Base-by-base conservation (phyloP, 2,113 vertebrate genomes). In the Callaeas wilsoni region DNA sequence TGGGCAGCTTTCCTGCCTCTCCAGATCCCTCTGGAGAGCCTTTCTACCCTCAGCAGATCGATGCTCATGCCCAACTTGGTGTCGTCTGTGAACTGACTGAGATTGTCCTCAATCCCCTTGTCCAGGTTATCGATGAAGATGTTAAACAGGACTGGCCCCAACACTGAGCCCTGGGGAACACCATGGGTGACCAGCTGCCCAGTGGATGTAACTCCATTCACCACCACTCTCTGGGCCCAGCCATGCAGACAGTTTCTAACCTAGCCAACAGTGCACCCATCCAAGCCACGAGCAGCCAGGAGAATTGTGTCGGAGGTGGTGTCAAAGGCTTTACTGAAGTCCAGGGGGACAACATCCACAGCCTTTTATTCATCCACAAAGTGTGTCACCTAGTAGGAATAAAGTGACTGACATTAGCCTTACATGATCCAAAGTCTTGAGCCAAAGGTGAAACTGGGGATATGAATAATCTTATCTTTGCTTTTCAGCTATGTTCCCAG, bases 61-160 rank as follows among this genome's bases (percentile, higher is more conserved):
- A 0, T 25, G 3, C 0, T 87, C 11, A 53, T 46, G 56, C 39
- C 8, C 33, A 33, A 0, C 37, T 27, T 46, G 41, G 6, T 47
- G 55, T 53, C 0, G 0, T 33, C 18, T 55, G 41, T 27, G n/a
- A 70, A 20, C 8, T 63, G 65, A 12, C 19, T 35, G 47, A 39
- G 29, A 22, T 23, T 62, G 19, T 39, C 13, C 33, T 33, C 33
- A 52, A 8, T 29, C 15, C 12, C 53, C 33, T 11, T 33, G 63
- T 4, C 37, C 63, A 56, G 17, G 49, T 18, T 15, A 17, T 7
- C 4, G 27, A 2, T 56, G 27, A 32, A 47, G 30, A 4, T 12
- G 9, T 15, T 71, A 8, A 71, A 32, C 25, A 56, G 41, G 41
- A 5, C 5, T n/a, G 41, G 32, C 22, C 32, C 39, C 39, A 49